phyloP scores from a whole-genome alignment of 2,113 vertebrate genomes.

The Isurus oxyrinchus region DNA sequence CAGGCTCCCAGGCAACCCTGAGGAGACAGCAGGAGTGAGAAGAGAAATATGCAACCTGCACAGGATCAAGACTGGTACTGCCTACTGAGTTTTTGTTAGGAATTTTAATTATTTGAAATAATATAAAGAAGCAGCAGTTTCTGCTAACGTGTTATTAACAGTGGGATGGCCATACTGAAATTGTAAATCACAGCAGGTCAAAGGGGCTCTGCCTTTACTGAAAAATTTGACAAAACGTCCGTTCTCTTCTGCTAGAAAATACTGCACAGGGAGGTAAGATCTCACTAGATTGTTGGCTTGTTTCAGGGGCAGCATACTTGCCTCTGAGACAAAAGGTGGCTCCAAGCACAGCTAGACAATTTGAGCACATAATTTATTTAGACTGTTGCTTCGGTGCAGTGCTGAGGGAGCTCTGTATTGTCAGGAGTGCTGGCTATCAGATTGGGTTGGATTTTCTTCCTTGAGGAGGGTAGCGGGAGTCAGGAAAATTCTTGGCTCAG shows the following conservation, averaged over 20 bases:
- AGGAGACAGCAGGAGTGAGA: background rate
- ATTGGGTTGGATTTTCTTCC: background rate
- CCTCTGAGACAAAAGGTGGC: background rate
- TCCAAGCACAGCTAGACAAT: background rate
- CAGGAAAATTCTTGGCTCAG: too few species aligned
- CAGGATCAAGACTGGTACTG: background rate
- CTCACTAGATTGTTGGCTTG: background rate
- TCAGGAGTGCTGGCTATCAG: background rate
- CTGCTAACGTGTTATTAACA: background rate
- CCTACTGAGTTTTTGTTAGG: constrained; percentile 3
- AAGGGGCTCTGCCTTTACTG: background rate
- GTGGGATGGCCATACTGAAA: background rate
- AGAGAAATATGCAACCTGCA: background rate
- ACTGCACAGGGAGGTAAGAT: background rate
- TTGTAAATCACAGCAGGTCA: background rate
- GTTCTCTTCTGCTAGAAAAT: background rate
- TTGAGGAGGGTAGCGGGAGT: too few species aligned
- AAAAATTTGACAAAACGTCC: background rate
- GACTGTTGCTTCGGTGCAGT: background rate
- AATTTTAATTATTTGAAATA: constrained; percentile 9
- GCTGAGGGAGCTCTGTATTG: background rate
- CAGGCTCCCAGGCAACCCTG: background rate
- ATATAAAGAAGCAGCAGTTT: background rate
- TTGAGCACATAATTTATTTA: background rate
- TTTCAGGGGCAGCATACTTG: background rate